Conservation (phyloP, 2,797 vertebrate genomes). For the Xerus rutilus region DNA sequence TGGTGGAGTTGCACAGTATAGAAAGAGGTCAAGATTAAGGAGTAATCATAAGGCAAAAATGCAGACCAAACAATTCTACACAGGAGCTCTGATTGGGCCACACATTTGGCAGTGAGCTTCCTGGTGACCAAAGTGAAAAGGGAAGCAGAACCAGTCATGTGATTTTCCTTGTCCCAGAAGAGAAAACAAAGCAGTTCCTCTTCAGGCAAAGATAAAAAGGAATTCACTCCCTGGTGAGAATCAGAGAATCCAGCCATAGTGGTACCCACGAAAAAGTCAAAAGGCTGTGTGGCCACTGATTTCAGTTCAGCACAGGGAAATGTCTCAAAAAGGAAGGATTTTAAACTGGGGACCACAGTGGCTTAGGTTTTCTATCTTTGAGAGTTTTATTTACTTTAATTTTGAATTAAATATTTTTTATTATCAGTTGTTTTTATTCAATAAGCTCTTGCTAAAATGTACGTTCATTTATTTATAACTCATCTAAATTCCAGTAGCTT, state of each 20-base stretch:
- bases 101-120: not conserved
- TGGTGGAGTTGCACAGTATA: not conserved
- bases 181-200: conserved; percentile 37
- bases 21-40: not conserved
- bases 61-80: not conserved
- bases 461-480: conserved; percentile 44
- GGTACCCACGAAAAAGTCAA: not conserved
- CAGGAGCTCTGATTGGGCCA: not conserved
- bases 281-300: not conserved
- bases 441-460: conserved; percentile 40
- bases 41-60: not conserved
- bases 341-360: not conserved
- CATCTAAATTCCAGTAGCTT: conserved; percentile 52
- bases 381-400: conserved; percentile 53
- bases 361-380: not conserved
- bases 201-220: not conserved
- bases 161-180: not conserved
- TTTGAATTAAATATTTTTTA: conserved; percentile 54
- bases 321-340: not conserved
- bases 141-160: conserved; percentile 5
- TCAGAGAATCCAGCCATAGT: not conserved
- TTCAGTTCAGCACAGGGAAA: not conserved
- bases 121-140: conserved; percentile 44
- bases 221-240: not conserved
- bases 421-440: not conserved